Evolutionary conservation across 2,797 vertebrate genomes (phyloP), one percentile per base, ranked within the genome.

Genomic region (Tenualosa ilisha): DNA sequence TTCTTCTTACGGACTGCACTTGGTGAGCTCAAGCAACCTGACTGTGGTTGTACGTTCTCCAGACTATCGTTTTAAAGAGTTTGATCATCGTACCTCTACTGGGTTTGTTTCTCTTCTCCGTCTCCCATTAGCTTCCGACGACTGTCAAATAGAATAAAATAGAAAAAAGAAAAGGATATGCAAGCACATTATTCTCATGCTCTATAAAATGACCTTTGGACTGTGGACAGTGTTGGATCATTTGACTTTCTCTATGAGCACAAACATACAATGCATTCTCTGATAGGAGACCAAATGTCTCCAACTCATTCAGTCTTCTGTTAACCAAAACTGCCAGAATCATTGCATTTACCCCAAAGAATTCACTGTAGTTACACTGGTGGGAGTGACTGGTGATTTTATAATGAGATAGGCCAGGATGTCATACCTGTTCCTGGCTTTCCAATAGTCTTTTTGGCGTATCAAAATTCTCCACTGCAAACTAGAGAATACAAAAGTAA

Each of bases 141-240:
- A 4, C 13, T 22, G 85, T 0, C 93, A 93, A 89, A 72, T 53
- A 12, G 17, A 59, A 6, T 0, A 93, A 93, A 89, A 72, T 53
- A 12, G 17, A 59, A 6, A 49, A 63, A 17, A 75, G 11, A 75
- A 7, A 75, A 6, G 37, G 2, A 43, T 43, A 61, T 15, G 82
- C 20, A 56, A n/a, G 12, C 46, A 31, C 43, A 63, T 6, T 31
- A 49, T 22, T 17, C 40, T 37, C 40, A 7, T 6, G 40, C 72
- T 79, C 37, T 79, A 79, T 1, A 46, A 46, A 43, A 43, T 5
- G 72, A 79, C 72, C 72, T 79, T 46, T 79, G 72, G 3, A 20
- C 1, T 3, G 43, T 12, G 8, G 6, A 79, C 17, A 79, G 40
- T 79, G 40, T 22, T 75, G 56, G 56, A 20, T 59, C 22, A 22